A percentile compares a stretch with the other conserved stretches of the same genome.
phyloP scores from a whole-genome alignment of 1,140 invertebrate genomes.

The Ooceraea biroi region DNA sequence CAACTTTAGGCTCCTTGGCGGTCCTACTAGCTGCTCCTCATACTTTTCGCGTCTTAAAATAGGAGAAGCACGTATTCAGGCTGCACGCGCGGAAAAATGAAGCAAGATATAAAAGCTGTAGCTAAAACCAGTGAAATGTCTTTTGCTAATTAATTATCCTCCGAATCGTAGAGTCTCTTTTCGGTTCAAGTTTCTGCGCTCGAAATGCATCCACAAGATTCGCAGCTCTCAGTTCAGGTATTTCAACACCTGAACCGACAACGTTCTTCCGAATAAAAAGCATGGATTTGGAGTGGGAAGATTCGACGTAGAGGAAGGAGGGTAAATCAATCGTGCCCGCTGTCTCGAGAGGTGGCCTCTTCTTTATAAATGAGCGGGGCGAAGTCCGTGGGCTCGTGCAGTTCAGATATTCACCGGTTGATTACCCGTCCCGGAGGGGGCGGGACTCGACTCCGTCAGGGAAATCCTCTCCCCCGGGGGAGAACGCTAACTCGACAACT shows the following conservation, averaged over 20 bases:
- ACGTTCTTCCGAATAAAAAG: conserved; percentile 45
- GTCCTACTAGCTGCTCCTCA: neutral
- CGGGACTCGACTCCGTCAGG: conserved; percentile 64
- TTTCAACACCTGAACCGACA: neutral
- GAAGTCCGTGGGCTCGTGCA: conserved; percentile 79
- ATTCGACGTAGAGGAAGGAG: neutral
- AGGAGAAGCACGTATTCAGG: neutral
- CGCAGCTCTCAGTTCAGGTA: too few species aligned
- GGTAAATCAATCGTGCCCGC: conserved; percentile 82
- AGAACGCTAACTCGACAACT: conserved; percentile 87
- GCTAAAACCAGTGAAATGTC: too few species aligned
- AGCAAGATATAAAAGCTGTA: too few species aligned
- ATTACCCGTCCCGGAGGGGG: conserved; percentile 83
- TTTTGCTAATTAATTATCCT: too few species aligned
- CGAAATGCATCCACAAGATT: too few species aligned
- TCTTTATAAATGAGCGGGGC: conserved; percentile 85
- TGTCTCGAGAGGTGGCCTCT: conserved; percentile 77
- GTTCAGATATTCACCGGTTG: conserved; percentile 86
- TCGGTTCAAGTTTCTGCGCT: too few species aligned
- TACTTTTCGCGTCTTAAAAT: neutral
- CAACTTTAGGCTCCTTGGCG: conserved; percentile 39
- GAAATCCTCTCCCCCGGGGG: conserved; percentile 82
- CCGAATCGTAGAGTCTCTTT: too few species aligned
- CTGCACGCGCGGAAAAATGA: neutral
- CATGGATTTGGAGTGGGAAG: neutral